Conservation (phyloP, 2,888 invertebrate species). For the Zonitis immaculata region DNA sequence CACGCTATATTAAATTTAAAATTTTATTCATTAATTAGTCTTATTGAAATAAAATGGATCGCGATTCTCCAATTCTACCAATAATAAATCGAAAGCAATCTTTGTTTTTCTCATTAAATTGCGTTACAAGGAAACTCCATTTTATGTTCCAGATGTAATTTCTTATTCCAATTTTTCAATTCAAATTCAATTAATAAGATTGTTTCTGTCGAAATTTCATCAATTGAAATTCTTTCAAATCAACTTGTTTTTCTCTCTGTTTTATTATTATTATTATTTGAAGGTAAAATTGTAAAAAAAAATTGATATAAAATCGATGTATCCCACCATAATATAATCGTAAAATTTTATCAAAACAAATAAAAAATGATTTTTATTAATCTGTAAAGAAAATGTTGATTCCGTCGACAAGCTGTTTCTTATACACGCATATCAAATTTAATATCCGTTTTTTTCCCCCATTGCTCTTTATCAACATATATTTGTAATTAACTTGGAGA, state of each 20-base stretch:
- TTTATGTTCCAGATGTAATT: not conserved
- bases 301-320: not conserved
- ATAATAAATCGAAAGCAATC: too few relatives aligned
- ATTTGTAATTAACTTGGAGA: too few relatives aligned
- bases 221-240: too few relatives aligned
- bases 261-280: not conserved
- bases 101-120: not conserved
- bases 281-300: not conserved
- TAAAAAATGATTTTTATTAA: not conserved
- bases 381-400: not conserved
- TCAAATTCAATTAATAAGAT: not conserved
- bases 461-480: not conserved
- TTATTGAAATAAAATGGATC: too few relatives aligned
- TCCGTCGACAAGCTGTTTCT: not conserved
- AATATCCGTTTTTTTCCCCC: not conserved
- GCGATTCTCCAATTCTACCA: not conserved
- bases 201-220: not conserved
- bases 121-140: not conserved
- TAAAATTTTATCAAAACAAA: not conserved
- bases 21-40: too few relatives aligned
- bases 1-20: too few relatives aligned
- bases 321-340: too few relatives aligned
- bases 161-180: not conserved
- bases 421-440: not conserved
- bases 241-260: too few relatives aligned